phyloP scores from a whole-genome alignment of 2,888 invertebrate genomes.

The Aphelenchoides bicaudatus region DNA sequence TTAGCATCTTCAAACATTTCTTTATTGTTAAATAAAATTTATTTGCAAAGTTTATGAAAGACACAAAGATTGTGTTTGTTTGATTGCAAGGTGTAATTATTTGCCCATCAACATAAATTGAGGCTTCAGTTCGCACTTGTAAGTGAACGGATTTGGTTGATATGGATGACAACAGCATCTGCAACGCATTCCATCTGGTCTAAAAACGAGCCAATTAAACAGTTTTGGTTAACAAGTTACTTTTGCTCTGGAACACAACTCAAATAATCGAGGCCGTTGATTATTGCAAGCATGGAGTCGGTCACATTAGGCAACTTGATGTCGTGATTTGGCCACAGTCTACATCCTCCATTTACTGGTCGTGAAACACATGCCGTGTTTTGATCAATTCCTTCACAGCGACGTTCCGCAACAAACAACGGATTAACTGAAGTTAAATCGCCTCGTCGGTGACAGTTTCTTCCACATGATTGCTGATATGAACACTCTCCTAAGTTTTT shows the following conservation, averaged over 20 bases:
- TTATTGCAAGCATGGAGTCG: slow-evolving; percentile 49
- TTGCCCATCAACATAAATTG: no score
- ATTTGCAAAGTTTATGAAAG: no score
- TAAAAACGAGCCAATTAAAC: slow-evolving; percentile 36
- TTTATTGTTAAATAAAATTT: no score
- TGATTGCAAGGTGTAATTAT: no score
- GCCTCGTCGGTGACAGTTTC: slow-evolving; percentile 55
- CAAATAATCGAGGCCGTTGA: slow-evolving; percentile 55
- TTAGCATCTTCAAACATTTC: no score
- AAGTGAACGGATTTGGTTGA: slow-evolving; percentile 54
- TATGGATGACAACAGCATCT: slow-evolving; percentile 59
- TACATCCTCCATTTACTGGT: slow-evolving; percentile 36
- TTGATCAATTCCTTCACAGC: slow-evolving; percentile 55
- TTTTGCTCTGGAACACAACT: slow-evolving; percentile 52
- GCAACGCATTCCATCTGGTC: slow-evolving; percentile 50
- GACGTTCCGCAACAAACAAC: slow-evolving; percentile 57
- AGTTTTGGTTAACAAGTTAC: no score
- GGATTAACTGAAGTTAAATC: slow-evolving; percentile 53
- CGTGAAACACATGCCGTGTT: slow-evolving; percentile 49
- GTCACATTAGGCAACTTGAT: slow-evolving; percentile 54
- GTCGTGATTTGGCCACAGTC: slow-evolving; percentile 55
- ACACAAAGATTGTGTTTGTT: no score
- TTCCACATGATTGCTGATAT: slow-evolving; percentile 56
- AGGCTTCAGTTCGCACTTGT: slow-evolving; percentile 54
- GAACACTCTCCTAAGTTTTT: slow-evolving; percentile 37